phyloP scores from a whole-genome alignment of 2,113 vertebrate species.

The Pluvianellus socialis region DNA sequence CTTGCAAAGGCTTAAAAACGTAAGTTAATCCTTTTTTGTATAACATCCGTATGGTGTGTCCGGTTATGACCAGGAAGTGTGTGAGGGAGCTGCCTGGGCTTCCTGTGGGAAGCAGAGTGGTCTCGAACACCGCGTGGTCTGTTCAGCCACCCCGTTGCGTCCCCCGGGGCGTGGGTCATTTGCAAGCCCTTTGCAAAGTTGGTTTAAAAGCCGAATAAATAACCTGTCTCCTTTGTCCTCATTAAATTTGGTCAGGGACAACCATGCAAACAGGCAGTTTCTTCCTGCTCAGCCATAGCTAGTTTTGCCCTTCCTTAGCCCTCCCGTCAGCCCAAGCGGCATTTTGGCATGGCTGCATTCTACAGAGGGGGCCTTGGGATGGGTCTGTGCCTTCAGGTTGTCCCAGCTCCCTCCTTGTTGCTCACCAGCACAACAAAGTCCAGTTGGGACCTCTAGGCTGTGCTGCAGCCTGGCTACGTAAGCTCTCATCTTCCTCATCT shows the following conservation, averaged over 20 bases:
- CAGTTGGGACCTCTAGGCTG: background rate
- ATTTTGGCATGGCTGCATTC: rapidly evolving
- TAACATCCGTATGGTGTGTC: too few relatives aligned
- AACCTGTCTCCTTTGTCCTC: too few relatives aligned
- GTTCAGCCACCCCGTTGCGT: background rate
- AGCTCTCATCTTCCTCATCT: rapidly evolving
- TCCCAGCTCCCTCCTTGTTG: background rate
- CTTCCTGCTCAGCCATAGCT: background rate
- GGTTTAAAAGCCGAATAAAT: background rate
- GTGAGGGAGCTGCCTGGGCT: background rate
- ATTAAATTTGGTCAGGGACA: background rate
- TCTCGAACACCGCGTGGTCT: rapidly evolving
- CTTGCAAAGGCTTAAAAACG: background rate
- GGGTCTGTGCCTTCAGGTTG: background rate
- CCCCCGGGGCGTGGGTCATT: background rate
- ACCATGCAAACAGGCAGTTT: background rate
- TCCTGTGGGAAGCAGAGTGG: background rate
- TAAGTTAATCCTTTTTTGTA: background rate
- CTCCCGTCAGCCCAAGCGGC: background rate
- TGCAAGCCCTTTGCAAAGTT: background rate
- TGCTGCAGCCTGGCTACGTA: background rate
- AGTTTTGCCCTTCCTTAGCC: background rate
- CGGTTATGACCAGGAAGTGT: background rate
- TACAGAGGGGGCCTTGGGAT: background rate
- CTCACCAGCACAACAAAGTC: background rate